Conservation (phyloP, 2,797 vertebrate genomes). For the Leucoraja ocellata region DNA sequence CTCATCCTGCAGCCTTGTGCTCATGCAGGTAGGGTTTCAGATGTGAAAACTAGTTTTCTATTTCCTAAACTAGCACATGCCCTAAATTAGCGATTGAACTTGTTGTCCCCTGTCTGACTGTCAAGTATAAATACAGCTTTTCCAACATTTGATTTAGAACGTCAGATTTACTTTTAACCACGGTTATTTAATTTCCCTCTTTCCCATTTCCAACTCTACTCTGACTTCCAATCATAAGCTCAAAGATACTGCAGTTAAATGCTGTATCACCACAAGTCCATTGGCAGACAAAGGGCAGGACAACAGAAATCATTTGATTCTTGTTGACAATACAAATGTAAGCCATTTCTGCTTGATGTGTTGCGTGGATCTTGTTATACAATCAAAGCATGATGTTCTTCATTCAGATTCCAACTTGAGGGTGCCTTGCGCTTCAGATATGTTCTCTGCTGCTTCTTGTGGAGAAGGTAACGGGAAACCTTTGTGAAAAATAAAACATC, state of each 20-base stretch:
- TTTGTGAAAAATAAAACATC: neutral
- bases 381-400: constrained; percentile 5
- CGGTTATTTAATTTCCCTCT: neutral
- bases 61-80: neutral
- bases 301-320: neutral
- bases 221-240: neutral
- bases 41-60: neutral
- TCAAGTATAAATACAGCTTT: neutral
- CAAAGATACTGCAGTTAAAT: neutral
- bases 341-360: neutral
- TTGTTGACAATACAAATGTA: neutral
- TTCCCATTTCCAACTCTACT: neutral
- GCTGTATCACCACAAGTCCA: neutral
- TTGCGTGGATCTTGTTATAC: neutral
- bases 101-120: neutral
- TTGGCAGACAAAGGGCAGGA: neutral
- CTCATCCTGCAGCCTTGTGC: neutral
- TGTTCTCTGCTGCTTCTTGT: constrained; percentile 13
- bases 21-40: neutral
- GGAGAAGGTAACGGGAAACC: constrained; percentile 26
- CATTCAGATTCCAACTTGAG: constrained; percentile 35
- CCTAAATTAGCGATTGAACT: neutral
- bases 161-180: neutral
- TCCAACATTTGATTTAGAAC: neutral
- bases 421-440: constrained; percentile 36